Conservation (phyloP, 2,888 invertebrate species). For the Heteromyza rotundicornis region DNA sequence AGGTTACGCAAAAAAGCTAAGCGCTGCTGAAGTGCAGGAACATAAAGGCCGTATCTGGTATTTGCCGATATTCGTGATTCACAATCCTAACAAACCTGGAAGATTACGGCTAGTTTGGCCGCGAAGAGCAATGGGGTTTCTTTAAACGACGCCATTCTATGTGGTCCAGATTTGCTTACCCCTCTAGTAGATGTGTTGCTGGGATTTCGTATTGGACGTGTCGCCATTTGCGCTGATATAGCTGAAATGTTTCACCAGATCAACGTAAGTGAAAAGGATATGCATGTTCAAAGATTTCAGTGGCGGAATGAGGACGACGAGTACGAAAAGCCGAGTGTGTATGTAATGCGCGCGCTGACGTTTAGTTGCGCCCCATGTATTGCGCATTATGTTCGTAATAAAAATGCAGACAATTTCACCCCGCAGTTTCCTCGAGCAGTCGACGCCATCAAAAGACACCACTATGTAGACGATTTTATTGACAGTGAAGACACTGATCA, state of each 20-base stretch:
- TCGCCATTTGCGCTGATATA: background rate
- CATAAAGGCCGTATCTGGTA: background rate
- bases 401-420: conserved; percentile 12
- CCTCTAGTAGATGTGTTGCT: background rate
- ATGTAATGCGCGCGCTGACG: conserved; percentile 19
- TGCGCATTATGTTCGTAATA: conserved; percentile 24
- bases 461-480: background rate
- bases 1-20: background rate
- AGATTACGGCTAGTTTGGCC: background rate
- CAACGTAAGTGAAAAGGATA: background rate
- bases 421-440: background rate
- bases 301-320: conserved; percentile 17
- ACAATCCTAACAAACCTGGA: background rate
- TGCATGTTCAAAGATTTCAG: background rate
- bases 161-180: background rate
- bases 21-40: background rate
- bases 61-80: background rate
- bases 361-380: too few relatives aligned
- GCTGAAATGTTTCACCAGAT: background rate
- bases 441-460: background rate
- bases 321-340: background rate
- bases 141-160: background rate
- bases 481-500: background rate
- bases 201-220: background rate
- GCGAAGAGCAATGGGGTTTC: background rate